A percentile compares a stretch with the other conserved stretches of the same genome.
These are phyloP conservation scores for Apotomis capreana DNA, from an alignment of 2,888 invertebrate species.

Conservation along the genomic window DNA sequence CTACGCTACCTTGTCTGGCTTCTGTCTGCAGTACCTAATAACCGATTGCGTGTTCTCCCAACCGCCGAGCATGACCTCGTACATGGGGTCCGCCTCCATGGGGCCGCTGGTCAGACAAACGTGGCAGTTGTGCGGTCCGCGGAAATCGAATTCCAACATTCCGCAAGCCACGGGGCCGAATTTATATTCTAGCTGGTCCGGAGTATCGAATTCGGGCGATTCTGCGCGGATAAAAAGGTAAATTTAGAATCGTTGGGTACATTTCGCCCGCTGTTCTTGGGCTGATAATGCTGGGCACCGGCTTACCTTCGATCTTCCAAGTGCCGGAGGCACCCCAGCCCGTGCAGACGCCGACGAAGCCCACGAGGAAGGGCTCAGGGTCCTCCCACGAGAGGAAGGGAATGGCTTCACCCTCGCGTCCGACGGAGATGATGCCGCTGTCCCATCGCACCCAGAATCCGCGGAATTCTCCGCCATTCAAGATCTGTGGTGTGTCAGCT, in stretches of 20 bases:
- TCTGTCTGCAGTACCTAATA: constrained; percentile 84
- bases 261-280: constrained; percentile 58
- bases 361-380: constrained; percentile 87
- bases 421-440: constrained; percentile 86
- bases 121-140: constrained; percentile 86
- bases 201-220: constrained; percentile 81
- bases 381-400: constrained; percentile 90
- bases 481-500: constrained; percentile 87
- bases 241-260: constrained; percentile 76
- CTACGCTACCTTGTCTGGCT: constrained; percentile 84
- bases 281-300: constrained; percentile 4
- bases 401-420: constrained; percentile 87
- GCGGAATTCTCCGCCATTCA: constrained; percentile 89
- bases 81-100: constrained; percentile 84
- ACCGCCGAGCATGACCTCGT: constrained; percentile 87
- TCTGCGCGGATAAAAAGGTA: constrained; percentile 71
- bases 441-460: constrained; percentile 94
- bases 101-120: constrained; percentile 82
- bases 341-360: constrained; percentile 91
- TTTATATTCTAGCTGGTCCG: constrained; percentile 83
- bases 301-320: constrained; percentile 91
- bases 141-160: constrained; percentile 82
- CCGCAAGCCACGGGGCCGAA: constrained; percentile 83
- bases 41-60: constrained; percentile 87
- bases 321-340: constrained; percentile 93